These are phyloP conservation scores for Folsomia manolachei DNA, from an alignment of 2,888 invertebrate genomes.

Conservation along the genomic window DNA sequence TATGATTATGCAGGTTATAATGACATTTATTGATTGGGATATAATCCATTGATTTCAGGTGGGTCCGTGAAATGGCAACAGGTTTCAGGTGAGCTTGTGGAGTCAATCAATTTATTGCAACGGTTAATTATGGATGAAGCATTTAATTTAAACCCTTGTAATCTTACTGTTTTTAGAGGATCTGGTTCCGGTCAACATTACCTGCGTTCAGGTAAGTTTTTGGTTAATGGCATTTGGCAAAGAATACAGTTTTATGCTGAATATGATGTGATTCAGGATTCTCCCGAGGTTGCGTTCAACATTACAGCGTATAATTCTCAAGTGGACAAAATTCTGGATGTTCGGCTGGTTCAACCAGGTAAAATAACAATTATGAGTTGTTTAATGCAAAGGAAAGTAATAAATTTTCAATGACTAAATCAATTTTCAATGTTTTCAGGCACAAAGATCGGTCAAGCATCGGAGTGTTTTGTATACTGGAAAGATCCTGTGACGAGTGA, in stretches of 20 bases:
- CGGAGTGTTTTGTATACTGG: conserved; percentile 99
- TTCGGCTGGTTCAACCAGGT: conserved; percentile 95
- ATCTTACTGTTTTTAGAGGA: conserved; percentile 78
- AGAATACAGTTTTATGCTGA: neutral
- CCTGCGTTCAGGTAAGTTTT: conserved; percentile 70
- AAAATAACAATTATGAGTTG: conserved; percentile 35
- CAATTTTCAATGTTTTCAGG: conserved; percentile 61
- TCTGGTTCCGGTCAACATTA: conserved; percentile 96
- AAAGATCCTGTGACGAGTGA: conserved; percentile 95
- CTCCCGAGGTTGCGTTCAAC: conserved; percentile 95
- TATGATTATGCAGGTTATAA: neutral
- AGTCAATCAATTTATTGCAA: neutral
- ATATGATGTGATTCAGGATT: conserved; percentile 67
- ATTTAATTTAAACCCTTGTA: conserved; percentile 50
- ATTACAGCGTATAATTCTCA: conserved; percentile 98
- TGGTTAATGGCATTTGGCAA: neutral
- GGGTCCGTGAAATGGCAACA: conserved; percentile 96
- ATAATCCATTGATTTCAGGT: conserved; percentile 15
- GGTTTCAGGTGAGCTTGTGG: conserved; percentile 50
- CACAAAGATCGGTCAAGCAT: conserved; percentile 93
- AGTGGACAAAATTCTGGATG: conserved; percentile 97
- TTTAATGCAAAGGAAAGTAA: neutral
- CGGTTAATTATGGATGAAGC: too few species aligned
- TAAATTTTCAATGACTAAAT: neutral
- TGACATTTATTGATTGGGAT: neutral